Percentiles rank a stretch among this genome's conserved stretches.
phyloP scores from a whole-genome alignment of 2,888 invertebrate species.

The Tenodera sinensis region DNA sequence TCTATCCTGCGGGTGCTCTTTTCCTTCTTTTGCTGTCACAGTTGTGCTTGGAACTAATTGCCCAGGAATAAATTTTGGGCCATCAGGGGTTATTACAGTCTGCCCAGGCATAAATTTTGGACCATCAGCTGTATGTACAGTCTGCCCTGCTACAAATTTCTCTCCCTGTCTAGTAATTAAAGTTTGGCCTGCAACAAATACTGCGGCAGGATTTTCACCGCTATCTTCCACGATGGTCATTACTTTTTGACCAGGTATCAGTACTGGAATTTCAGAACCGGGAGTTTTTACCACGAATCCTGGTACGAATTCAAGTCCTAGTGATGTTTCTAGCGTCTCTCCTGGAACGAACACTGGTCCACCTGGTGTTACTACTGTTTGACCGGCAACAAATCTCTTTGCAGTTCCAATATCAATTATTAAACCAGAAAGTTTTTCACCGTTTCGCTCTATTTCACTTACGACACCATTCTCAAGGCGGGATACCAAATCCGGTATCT shows the following conservation, averaged over 20 bases:
- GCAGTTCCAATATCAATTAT: constrained; percentile 60
- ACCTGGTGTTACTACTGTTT: constrained; percentile 65
- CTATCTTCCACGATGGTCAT: constrained; percentile 34
- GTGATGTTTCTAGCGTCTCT: constrained; percentile 66
- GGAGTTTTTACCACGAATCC: constrained; percentile 68
- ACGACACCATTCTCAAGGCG: constrained; percentile 53
- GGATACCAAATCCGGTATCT: constrained; percentile 58
- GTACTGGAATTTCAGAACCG: constrained; percentile 54
- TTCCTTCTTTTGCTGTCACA: constrained; percentile 56
- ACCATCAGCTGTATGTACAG: constrained; percentile 59
- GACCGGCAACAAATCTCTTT: constrained; percentile 64
- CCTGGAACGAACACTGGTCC: constrained; percentile 72
- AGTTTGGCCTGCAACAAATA: constrained; percentile 71
- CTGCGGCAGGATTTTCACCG: constrained; percentile 51
- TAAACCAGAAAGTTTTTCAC: constrained; percentile 20
- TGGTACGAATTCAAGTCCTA: constrained; percentile 66
- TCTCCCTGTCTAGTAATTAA: constrained; percentile 51
- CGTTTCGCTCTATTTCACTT: constrained; percentile 37
- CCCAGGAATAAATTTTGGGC: constrained; percentile 57
- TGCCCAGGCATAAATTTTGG: constrained; percentile 64
- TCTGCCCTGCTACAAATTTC: constrained; percentile 60
- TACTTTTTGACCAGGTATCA: constrained; percentile 71
- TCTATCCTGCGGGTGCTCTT: constrained; percentile 51
- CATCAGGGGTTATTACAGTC: constrained; percentile 50
- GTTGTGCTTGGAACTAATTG: constrained; percentile 57